Base-by-base conservation (phyloP, 2,888 invertebrate genomes). In the Physocephala rufipes region DNA sequence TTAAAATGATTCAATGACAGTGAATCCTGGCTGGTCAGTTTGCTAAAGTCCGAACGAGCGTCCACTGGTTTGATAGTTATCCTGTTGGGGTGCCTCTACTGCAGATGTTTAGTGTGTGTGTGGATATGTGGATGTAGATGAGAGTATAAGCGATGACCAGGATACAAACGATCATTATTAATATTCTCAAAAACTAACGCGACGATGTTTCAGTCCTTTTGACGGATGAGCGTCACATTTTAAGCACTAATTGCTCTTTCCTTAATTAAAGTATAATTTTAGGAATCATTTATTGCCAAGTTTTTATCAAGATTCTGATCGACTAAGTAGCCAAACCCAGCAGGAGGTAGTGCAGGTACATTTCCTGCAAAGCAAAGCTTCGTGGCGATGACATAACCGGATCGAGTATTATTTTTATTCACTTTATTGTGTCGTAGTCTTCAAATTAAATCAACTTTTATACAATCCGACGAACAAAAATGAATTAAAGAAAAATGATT, bases 241-340 rank as follows among this genome's bases (percentile, higher is more conserved):
- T 65, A 75, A 79, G 74, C 80, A 78, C 80, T 82, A 82, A 82
- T 82, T 79, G 79, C 78, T 81, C 76, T 80, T 77, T 80, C 79
- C 81, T 84, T 83, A 83, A 83, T 84, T 84, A 83, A 77, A 82
- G 81, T 81, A 81, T 78, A 84, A 83, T 84, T 83, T 83, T 77
- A 79, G 76, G 77, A 79, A 76, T 78, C 75, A 77, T 77, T 77
- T 75, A 74, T 75, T 74, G 76, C 75, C 76, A 73, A 76, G 74
- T n/a, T n/a, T 68, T 76, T 71, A 73, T 75, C 76, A 71, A 59
- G 76, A 73, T 75, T 55, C 73, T 67, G 7, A 36, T 24, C 30
- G 59, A n/a, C 59, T 45, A 47, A 59, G 28, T 28, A 49, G n/a
- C 28, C 19, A 9, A 36, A 36, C 36, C 36, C 36, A 4, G 9